These are phyloP conservation scores for Acromyrmex heyeri DNA, from an alignment of 1,140 invertebrate species.

Conservation along the genomic window DNA sequence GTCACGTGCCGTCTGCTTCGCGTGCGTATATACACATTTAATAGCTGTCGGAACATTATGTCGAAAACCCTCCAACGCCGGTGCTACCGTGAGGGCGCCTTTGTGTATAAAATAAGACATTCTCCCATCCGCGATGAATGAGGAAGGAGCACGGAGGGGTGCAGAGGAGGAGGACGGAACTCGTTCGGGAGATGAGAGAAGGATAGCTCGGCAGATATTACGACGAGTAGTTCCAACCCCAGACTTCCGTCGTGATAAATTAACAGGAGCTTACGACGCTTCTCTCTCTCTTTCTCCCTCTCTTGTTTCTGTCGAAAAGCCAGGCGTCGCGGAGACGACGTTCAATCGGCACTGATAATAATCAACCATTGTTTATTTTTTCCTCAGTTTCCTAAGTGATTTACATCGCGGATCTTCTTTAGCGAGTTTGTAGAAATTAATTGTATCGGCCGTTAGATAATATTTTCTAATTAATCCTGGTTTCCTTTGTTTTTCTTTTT, in stretches of 20 bases:
- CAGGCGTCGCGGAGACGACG: conserved; percentile 46
- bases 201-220: conserved; percentile 68
- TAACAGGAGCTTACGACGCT: conserved; percentile 82
- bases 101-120: conserved; percentile 80
- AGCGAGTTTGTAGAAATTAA: background rate
- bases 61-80: conserved; percentile 77
- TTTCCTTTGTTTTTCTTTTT: background rate
- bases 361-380: conserved; percentile 44
- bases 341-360: conserved; percentile 49
- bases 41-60: conserved; percentile 72
- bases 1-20: conserved; percentile 79
- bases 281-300: background rate
- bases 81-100: conserved; percentile 77
- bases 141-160: conserved; percentile 38
- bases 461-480: background rate
- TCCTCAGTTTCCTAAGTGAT: background rate
- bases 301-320: conserved; percentile 66
- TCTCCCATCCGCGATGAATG: conserved; percentile 77
- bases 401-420: background rate
- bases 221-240: conserved; percentile 76
- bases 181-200: conserved; percentile 54
- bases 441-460: background rate
- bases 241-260: conserved; percentile 81
- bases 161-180: conserved; percentile 65
- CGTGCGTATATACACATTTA: conserved; percentile 67